Evolutionary conservation across 2,113 vertebrate species (phyloP).

Genomic region (Setophaga coronata): DNA sequence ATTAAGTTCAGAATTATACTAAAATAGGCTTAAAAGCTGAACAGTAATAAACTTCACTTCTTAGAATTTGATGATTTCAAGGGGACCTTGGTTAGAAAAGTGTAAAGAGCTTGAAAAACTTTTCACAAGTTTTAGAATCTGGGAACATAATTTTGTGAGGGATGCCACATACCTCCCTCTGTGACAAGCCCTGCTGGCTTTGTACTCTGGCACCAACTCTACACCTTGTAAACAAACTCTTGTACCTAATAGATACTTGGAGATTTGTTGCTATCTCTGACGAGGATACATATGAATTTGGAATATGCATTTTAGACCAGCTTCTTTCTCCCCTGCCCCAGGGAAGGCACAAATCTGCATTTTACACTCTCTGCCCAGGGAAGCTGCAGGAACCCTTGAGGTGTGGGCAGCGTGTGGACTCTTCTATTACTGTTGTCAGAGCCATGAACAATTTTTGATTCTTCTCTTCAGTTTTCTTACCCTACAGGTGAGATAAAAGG

Average conservation of each 20-base stretch:
- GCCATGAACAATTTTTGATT: neutral
- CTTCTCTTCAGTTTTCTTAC: neutral
- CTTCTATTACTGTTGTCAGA: neutral
- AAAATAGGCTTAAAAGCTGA: neutral
- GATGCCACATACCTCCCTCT: accelerated
- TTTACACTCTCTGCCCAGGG: neutral
- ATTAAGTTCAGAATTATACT: neutral
- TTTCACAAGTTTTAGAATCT: neutral
- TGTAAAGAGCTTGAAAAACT: neutral
- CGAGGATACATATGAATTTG: neutral
- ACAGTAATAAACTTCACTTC: neutral
- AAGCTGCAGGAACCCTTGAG: neutral
- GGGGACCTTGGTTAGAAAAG: neutral
- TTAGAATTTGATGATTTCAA: neutral
- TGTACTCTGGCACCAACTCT: neutral
- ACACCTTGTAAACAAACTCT: neutral
- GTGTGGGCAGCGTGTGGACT: neutral
- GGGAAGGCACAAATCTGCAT: neutral
- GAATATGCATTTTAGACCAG: neutral
- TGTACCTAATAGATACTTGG: neutral
- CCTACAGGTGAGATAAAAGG: neutral
- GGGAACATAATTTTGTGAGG: neutral
- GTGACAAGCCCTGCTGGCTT: neutral
- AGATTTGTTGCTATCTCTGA: neutral
- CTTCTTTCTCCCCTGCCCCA: neutral